phyloP scores from a whole-genome alignment of 2,888 invertebrate species.

The Pachymerium ferrugineum region DNA sequence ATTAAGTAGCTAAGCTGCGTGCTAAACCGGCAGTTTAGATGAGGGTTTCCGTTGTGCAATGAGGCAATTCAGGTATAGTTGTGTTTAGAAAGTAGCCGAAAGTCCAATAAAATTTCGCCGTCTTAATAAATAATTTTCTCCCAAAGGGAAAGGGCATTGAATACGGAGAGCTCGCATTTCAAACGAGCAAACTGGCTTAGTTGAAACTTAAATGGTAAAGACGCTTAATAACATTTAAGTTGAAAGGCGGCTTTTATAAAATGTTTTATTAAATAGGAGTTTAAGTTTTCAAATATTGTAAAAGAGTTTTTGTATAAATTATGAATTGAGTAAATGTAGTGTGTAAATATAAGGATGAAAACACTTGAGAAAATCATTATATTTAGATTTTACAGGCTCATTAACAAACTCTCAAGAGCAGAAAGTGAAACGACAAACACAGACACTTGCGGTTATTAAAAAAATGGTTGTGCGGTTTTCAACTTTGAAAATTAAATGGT shows the following conservation, averaged over 20 bases:
- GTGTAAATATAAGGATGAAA: not conserved
- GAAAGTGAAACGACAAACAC: no score
- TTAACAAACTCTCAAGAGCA: not conserved
- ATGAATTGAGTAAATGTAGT: not conserved
- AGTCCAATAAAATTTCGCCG: not conserved
- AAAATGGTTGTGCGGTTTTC: not conserved
- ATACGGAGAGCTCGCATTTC: no score
- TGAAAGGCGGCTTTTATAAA: no score
- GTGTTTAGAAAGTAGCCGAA: not conserved
- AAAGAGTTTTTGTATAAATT: no score
- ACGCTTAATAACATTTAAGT: no score
- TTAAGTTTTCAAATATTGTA: no score
- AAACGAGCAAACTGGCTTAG: no score
- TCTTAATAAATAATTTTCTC: not conserved
- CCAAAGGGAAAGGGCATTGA: not conserved
- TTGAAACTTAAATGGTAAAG: no score
- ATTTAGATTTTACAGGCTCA: no score
- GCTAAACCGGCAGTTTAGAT: not conserved
- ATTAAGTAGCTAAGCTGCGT: not conserved
- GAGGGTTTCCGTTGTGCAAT: not conserved
- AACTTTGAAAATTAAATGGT: not conserved
- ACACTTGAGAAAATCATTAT: not conserved
- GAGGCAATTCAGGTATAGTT: not conserved
- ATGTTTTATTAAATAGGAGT: no score
- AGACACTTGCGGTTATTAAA: not conserved